These are phyloP conservation scores for Saccostrea cuccullata DNA, from an alignment of 1,140 invertebrate species.

Conservation along the genomic window DNA sequence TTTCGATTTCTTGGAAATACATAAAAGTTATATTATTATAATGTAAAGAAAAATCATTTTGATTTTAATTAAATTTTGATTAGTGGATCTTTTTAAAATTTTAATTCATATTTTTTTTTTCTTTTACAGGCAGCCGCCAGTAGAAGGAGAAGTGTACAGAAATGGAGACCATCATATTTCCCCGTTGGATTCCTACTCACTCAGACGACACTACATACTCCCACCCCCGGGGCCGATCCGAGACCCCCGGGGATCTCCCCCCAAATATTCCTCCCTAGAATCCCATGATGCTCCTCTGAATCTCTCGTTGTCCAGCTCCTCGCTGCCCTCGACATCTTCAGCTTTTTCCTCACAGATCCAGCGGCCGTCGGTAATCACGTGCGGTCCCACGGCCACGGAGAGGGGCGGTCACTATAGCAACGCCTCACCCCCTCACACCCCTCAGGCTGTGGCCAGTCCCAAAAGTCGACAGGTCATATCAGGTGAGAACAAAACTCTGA, in stretches of 20 bases:
- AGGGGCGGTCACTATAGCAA: constrained; percentile 54
- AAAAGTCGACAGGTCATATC: constrained; percentile 57
- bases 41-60: not conserved
- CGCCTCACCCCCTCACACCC: constrained; percentile 31
- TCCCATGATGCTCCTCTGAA: constrained; percentile 74
- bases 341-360: constrained; percentile 61
- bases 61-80: not conserved
- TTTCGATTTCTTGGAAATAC: not conserved
- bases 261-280: constrained; percentile 60
- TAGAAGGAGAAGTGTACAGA: constrained; percentile 46
- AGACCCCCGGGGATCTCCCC: constrained; percentile 57
- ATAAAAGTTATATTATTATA: not conserved
- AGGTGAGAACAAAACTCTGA: constrained; percentile 30
- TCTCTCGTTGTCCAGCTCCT: constrained; percentile 67
- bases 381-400: constrained; percentile 56
- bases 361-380: constrained; percentile 75
- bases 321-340: constrained; percentile 63
- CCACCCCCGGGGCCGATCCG: constrained; percentile 53
- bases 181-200: constrained; percentile 34
- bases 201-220: constrained; percentile 37
- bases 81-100: not conserved
- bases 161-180: constrained; percentile 47
- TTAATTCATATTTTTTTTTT: constrained; percentile 16
- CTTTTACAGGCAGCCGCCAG: constrained; percentile 51
- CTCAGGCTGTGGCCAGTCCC: constrained; percentile 49